Base-by-base conservation (phyloP, 2,797 vertebrate genomes). In the Argyrosomus regius region DNA sequence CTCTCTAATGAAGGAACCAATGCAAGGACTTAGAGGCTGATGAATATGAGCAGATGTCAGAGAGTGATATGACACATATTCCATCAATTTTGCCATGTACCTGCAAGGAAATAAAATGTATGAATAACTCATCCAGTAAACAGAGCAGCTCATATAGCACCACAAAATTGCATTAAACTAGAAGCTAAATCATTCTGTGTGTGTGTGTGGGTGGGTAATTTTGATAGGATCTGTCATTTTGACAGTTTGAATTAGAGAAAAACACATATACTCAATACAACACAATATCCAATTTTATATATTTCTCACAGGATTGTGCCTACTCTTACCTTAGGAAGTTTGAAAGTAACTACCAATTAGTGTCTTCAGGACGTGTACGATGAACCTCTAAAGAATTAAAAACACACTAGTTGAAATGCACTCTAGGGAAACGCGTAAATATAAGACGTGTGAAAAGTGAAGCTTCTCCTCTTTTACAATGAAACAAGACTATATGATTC, bases 21-120 rank as follows among this genome's bases (percentile, higher is more conserved):
- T 87, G 90, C 85, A 35, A 83, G 86, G 93, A 92, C 90, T 93
- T 92, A 89, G 91, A 91, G 90, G 88, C 92, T 93, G 93, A 95
- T 94, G 90, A 93, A 93, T 93, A 95, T 94, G 91, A 95, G 94
- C 95, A 95, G 93, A 93, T 95, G 95, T 94, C 95, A 95, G 91
- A 76, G 66, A 90, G 79, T 84, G 92, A 95, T 96, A 94, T 91
- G 93, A 93, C 93, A 94, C 88, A 91, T 93, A 94, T 94, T 96
- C 94, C 94, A 95, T 95, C 96, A 95, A 93, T 94, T 94, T 95
- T 41, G 62, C 87, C 62, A 67, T 85, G 86, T 91, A 94, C 92
- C 93, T 94, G 90, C 88, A 70, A 93, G 90, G 81, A 89, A 93
- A 93, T 93, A 93, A 88, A 92, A 92, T 88, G 88, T 89, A 88